A percentile compares a stretch with the other conserved stretches of the same genome.
Evolutionary conservation across 2,113 vertebrate species (phyloP).

Genomic region (Butastur rufipennis): DNA sequence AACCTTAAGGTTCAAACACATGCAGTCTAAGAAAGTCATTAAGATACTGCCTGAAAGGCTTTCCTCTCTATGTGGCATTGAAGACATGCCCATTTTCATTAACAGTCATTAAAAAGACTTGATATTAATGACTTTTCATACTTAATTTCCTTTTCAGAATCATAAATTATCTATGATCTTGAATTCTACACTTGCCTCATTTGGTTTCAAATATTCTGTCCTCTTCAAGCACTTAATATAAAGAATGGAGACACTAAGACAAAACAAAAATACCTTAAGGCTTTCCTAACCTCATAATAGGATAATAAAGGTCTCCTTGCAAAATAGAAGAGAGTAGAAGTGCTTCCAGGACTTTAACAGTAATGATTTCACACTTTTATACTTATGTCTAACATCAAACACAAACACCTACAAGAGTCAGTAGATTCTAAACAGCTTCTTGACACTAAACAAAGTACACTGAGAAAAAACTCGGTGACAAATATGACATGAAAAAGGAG

Average conservation of each 20-base stretch:
- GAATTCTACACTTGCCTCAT: background rate
- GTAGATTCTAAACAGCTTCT: background rate
- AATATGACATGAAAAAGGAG: background rate
- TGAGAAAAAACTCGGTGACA: background rate
- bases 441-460: background rate
- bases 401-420: background rate
- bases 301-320: background rate
- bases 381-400: background rate
- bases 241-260: background rate
- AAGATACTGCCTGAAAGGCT: background rate
- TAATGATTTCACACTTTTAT: background rate
- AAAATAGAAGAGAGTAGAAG: background rate
- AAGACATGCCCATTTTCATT: slow-evolving; percentile 7
- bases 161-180: background rate
- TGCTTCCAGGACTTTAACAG: background rate
- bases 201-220: background rate
- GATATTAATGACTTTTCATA: slow-evolving; percentile 10
- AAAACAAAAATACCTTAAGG: background rate
- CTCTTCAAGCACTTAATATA: background rate
- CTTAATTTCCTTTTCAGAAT: slow-evolving; percentile 3
- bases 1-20: background rate
- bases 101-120: background rate
- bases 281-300: background rate
- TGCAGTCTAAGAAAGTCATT: background rate
- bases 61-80: background rate